These are phyloP conservation scores for Meloidogyne chitwoodi DNA, from an alignment of 1,140 invertebrate species.

Conservation along the genomic window DNA sequence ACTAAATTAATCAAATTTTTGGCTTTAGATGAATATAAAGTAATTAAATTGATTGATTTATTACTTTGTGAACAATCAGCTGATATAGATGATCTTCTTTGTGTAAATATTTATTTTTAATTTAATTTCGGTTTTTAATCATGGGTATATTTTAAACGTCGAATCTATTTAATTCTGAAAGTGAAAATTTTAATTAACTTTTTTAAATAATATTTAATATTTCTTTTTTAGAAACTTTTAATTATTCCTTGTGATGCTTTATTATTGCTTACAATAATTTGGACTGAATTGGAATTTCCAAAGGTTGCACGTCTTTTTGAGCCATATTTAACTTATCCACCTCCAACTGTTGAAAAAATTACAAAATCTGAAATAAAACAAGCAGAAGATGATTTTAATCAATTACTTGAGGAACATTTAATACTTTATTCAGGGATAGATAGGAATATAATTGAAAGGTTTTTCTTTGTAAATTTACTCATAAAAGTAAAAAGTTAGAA, in stretches of 20 bases:
- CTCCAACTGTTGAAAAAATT: background rate
- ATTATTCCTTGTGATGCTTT: slow-evolving; percentile 14
- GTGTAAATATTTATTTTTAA: background rate
- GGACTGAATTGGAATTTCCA: slow-evolving; percentile 5
- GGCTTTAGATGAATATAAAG: background rate
- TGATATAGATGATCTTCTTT: background rate
- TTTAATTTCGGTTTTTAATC: background rate
- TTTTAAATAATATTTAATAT: background rate
- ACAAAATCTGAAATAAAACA: slow-evolving; percentile 15
- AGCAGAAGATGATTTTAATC: slow-evolving; percentile 12
- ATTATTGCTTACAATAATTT: slow-evolving; percentile 12
- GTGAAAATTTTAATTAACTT: too few relatives aligned
- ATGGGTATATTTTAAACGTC: too few relatives aligned
- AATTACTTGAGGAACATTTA: slow-evolving; percentile 11
- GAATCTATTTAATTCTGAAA: too few relatives aligned
- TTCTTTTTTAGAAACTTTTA: background rate
- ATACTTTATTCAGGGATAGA: background rate
- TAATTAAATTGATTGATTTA: slow-evolving; percentile 7
- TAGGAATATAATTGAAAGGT: background rate
- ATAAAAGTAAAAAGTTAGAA: too few relatives aligned
- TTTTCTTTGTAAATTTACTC: background rate
- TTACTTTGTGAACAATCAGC: background rate
- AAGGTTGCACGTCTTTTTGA: slow-evolving; percentile 1
- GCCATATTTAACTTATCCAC: background rate
- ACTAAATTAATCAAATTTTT: slow-evolving; percentile 7